Base-by-base conservation (phyloP, 2,113 vertebrate genomes). In the Laterallus jamaicensis region DNA sequence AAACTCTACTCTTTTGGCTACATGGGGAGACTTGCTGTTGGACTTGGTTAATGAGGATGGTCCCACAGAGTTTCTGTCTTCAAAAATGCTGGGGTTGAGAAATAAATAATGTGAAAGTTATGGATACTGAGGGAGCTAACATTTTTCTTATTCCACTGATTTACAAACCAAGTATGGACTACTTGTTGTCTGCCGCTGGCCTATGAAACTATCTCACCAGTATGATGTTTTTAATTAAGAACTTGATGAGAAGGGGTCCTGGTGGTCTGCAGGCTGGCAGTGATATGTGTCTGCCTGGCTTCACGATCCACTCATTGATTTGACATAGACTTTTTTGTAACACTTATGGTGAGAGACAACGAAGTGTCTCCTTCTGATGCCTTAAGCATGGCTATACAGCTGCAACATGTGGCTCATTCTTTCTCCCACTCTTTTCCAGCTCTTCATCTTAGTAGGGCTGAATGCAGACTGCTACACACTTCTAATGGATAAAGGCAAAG, bases 11-110 rank as follows among this genome's bases (percentile, higher is more conserved):
- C 11, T 80, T 93, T 59, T 73, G 52, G 58, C 83, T 95, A 63
- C 56, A 35, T 11, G 5, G 35, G 69, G 54, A 94, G 87, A 70
- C 74, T 84, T 95, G 76, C 62, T 86, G 94, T 70, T 39, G 75
- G 32, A 91, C 95, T 90, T 8, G 3, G 92, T 90, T 83, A 81
- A 83, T 70, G 79, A 89, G 68, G 54, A 82, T 82, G 82, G 42
- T 42, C 64, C 29, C 63, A 86, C 86, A 55, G 44, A 92, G 15
- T 42, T 79, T 87, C 82, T 77, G 82, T 86, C 50, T 95, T 95
- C 82, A 93, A 21, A 47, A 91, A 80, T 47, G 82, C 40, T 59
- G 42, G 6, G 76, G 74, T 62, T 76, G 37, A 90, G 67, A 85
- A 84, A 86, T 49, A 79, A 87, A 82, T 52, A 85, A 85, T 47